phyloP scores from a whole-genome alignment of 2,113 vertebrate species.

The Oncorhynchus kisutch region DNA sequence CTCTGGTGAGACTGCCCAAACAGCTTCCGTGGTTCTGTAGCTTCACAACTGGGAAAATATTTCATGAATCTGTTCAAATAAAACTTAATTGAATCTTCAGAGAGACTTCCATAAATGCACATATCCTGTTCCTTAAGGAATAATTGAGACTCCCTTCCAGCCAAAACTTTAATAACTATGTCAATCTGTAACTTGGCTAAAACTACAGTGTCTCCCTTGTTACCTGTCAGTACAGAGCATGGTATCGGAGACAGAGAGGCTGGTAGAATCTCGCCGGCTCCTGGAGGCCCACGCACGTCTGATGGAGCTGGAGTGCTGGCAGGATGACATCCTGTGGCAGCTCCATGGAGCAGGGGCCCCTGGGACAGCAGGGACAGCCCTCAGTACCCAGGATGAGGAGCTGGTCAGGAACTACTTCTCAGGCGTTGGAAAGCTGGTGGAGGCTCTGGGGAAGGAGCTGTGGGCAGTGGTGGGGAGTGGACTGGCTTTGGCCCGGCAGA shows the following conservation, averaged over 20 bases:
- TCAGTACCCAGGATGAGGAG: conserved; percentile 64
- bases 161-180: not conserved
- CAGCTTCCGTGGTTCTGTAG: not conserved
- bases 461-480: conserved; percentile 81
- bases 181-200: not conserved
- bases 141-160: not conserved
- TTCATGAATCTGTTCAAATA: not conserved
- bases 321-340: conserved; percentile 82
- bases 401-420: conserved; percentile 81
- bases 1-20: conserved; percentile 75
- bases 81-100: not conserved
- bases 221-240: conserved; percentile 76
- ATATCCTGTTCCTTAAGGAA: not conserved
- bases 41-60: not conserved
- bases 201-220: not conserved
- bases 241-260: conserved; percentile 79
- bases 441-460: conserved; percentile 82
- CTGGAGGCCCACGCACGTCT: conserved; percentile 87
- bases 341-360: conserved; percentile 54
- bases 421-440: conserved; percentile 81
- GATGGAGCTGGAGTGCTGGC: conserved; percentile 86
- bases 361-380: conserved; percentile 5
- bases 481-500: conserved; percentile 78
- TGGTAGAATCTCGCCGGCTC: conserved; percentile 81
- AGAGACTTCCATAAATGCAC: not conserved